These are phyloP conservation scores for Creontiades dilutus DNA, from an alignment of 2,888 invertebrate species.

Conservation along the genomic window DNA sequence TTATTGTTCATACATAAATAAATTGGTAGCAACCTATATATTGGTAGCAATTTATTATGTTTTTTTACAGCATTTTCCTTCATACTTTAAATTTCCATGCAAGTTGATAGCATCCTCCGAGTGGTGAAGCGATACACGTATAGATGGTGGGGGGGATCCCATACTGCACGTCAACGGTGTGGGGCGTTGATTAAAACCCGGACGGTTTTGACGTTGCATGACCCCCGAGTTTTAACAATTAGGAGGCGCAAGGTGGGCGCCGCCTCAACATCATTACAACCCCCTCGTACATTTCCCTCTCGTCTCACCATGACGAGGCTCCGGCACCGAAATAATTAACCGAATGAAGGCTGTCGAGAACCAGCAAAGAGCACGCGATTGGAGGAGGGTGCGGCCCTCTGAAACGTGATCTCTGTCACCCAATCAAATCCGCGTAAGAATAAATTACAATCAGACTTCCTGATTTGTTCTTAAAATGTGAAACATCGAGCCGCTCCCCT, in stretches of 20 bases:
- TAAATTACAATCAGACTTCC: neutral
- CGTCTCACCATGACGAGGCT: neutral
- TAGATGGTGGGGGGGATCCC: neutral
- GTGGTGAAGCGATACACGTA: too few species aligned
- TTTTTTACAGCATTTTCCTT: too few species aligned
- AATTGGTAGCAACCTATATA: too few species aligned
- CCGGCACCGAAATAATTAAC: slow-evolving; percentile 42
- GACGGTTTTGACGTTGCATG: slow-evolving; percentile 67
- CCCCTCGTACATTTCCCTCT: neutral
- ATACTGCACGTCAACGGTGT: slow-evolving; percentile 31
- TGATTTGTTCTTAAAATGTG: too few species aligned
- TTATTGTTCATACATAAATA: too few species aligned
- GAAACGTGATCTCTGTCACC: slow-evolving; percentile 8
- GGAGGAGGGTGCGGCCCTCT: slow-evolving; percentile 17
- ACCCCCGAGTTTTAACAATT: slow-evolving; percentile 69
- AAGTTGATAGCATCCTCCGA: too few species aligned
- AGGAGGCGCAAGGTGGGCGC: slow-evolving; percentile 39
- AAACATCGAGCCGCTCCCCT: too few species aligned
- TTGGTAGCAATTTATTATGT: too few species aligned
- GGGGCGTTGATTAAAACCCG: slow-evolving; percentile 64
- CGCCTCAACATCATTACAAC: slow-evolving; percentile 60
- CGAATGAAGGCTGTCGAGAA: slow-evolving; percentile 52
- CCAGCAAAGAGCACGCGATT: slow-evolving; percentile 51
- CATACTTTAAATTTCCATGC: too few species aligned
- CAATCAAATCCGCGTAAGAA: neutral